phyloP scores from a whole-genome alignment of 2,113 vertebrate species.

The Dicentrarchus labrax region DNA sequence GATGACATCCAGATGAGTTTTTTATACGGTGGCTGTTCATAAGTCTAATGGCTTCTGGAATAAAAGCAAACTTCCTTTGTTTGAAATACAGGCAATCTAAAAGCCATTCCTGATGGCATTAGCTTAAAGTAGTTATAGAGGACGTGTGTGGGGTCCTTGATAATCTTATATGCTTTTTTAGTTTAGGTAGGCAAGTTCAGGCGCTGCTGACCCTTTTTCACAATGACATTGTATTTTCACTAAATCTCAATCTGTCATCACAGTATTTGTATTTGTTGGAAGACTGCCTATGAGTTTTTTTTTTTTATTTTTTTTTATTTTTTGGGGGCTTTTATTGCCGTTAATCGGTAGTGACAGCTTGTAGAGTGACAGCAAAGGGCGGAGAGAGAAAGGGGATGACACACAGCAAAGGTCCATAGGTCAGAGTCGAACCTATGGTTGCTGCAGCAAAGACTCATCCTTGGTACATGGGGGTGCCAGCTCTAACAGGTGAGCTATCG shows the following conservation, averaged over 20 bases:
- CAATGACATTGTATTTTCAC: not conserved
- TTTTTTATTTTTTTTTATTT: rapidly evolving
- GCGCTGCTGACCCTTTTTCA: not conserved
- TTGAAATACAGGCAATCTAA: not conserved
- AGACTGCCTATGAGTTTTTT: not conserved
- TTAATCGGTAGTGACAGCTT: too few species aligned
- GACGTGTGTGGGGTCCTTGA: too few species aligned
- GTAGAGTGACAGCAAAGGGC: too few species aligned
- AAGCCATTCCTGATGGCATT: not conserved
- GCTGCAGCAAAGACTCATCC: too few species aligned
- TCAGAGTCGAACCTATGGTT: too few species aligned
- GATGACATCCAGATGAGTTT: too few species aligned
- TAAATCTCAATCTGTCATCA: not conserved
- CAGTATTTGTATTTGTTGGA: not conserved
- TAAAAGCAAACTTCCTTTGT: not conserved
- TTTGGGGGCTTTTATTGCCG: too few species aligned
- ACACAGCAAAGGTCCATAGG: too few species aligned
- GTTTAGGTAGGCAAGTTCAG: not conserved
- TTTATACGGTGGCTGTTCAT: not conserved
- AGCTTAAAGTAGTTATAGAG: not conserved
- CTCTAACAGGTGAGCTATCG: too few species aligned
- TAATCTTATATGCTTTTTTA: not conserved
- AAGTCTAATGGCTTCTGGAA: not conserved
- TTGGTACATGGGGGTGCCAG: too few species aligned
- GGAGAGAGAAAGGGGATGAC: too few species aligned